Conservation (phyloP, 2,113 vertebrate species). For the Clarias batrachus region DNA sequence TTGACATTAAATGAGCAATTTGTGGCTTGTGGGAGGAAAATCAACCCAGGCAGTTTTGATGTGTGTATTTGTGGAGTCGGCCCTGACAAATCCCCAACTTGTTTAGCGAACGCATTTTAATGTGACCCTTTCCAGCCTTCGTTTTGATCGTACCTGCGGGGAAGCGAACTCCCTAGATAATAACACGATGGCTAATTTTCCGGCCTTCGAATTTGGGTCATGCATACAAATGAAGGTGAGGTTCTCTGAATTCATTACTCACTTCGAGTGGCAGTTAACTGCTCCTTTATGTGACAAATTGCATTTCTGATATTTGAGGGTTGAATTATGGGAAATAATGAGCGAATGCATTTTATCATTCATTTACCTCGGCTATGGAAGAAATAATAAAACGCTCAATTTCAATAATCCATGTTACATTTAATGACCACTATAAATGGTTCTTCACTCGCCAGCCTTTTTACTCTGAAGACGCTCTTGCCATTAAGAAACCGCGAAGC, state of each 20-base stretch:
- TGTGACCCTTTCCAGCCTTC: constrained; percentile 61
- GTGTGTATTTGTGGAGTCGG: constrained; percentile 21
- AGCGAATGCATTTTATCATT: not conserved
- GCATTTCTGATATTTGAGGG: constrained; percentile 54
- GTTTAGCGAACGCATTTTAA: constrained; percentile 59
- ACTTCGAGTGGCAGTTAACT: constrained; percentile 54
- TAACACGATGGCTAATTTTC: constrained; percentile 61
- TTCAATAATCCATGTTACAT: no score
- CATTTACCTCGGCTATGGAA: not conserved
- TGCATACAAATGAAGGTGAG: constrained; percentile 62
- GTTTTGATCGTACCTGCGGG: constrained; percentile 68
- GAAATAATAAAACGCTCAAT: not conserved
- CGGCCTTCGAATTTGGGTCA: constrained; percentile 61
- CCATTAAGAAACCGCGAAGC: not conserved
- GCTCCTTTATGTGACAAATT: constrained; percentile 37
- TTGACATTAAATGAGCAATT: not conserved
- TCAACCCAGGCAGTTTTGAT: not conserved
- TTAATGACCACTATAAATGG: not conserved
- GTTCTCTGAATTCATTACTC: constrained; percentile 63
- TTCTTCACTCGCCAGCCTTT: not conserved
- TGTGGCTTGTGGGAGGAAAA: not conserved
- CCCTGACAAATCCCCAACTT: constrained; percentile 53
- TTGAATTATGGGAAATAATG: not conserved
- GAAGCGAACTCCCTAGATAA: constrained; percentile 24
- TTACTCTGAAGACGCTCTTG: not conserved